These are phyloP conservation scores for Smutsia temminckii DNA, from an alignment of 2,797 vertebrate genomes.

Conservation along the genomic window DNA sequence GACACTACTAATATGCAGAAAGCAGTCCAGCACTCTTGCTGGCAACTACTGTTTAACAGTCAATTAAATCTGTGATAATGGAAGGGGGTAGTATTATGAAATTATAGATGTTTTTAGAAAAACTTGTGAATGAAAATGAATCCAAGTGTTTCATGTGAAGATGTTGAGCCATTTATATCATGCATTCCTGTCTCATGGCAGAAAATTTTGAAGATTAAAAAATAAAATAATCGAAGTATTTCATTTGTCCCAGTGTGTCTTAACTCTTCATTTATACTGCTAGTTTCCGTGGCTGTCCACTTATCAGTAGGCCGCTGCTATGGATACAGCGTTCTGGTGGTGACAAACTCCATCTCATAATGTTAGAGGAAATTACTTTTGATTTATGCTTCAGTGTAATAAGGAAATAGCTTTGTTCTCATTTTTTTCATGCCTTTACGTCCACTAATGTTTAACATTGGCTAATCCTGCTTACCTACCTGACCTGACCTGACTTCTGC, in stretches of 20 bases:
- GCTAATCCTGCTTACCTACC: not conserved
- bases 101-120: conserved; percentile 87
- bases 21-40: conserved; percentile 86
- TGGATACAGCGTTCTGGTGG: not conserved
- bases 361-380: conserved; percentile 25
- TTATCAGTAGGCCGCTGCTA: not conserved
- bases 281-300: not conserved
- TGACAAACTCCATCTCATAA: not conserved
- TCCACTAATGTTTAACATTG: not conserved
- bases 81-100: conserved; percentile 86
- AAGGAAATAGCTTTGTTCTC: not conserved
- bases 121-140: conserved; percentile 90
- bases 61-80: conserved; percentile 88
- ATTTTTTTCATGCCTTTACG: not conserved
- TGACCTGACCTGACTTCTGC: not conserved
- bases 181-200: conserved; percentile 97
- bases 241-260: conserved; percentile 38
- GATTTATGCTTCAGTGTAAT: not conserved
- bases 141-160: conserved; percentile 92
- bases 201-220: conserved; percentile 94
- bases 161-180: conserved; percentile 98
- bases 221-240: conserved; percentile 83
- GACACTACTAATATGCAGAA: conserved; percentile 86
- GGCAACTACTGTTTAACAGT: conserved; percentile 88
- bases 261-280: not conserved